Evolutionary conservation across 2,888 invertebrate genomes (phyloP).

Genomic region (Mactromeris polynyma): DNA sequence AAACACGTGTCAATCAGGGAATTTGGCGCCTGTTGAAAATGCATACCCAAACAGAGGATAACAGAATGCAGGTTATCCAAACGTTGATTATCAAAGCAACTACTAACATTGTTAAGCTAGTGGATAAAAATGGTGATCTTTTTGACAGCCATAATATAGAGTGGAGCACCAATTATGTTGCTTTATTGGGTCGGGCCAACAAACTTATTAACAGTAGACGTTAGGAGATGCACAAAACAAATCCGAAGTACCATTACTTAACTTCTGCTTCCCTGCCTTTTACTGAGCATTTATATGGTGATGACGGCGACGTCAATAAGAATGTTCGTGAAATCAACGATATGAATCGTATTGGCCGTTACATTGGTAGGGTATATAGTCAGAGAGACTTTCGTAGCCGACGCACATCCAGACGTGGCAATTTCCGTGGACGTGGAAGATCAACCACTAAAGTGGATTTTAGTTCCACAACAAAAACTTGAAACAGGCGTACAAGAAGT

Average conservation of each 20-base stretch:
- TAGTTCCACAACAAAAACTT: too few relatives aligned
- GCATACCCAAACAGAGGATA: conserved; percentile 40
- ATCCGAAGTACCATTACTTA: conserved; percentile 46
- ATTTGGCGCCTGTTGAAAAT: conserved; percentile 46
- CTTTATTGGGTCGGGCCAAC: conserved; percentile 38
- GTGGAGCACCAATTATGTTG: conserved; percentile 27
- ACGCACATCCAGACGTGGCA: too few relatives aligned
- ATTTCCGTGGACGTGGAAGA: too few relatives aligned
- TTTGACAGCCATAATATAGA: not conserved
- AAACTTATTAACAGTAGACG: conserved; percentile 45
- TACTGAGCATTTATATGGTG: too few relatives aligned
- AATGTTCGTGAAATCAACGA: too few relatives aligned
- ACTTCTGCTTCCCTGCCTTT: too few relatives aligned
- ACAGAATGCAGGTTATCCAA: conserved; percentile 37
- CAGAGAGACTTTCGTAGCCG: too few relatives aligned
- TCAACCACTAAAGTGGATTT: too few relatives aligned
- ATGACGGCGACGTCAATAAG: too few relatives aligned
- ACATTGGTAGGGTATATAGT: too few relatives aligned
- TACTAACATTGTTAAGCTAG: conserved; percentile 24
- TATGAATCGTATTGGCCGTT: too few relatives aligned
- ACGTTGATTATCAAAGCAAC: conserved; percentile 37
- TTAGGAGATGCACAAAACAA: conserved; percentile 32
- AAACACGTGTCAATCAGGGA: conserved; percentile 45
- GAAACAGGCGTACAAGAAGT: too few relatives aligned
- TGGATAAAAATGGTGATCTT: conserved; percentile 19